Conservation (phyloP, 2,797 vertebrate genomes). For the Harpagifer antarcticus region DNA sequence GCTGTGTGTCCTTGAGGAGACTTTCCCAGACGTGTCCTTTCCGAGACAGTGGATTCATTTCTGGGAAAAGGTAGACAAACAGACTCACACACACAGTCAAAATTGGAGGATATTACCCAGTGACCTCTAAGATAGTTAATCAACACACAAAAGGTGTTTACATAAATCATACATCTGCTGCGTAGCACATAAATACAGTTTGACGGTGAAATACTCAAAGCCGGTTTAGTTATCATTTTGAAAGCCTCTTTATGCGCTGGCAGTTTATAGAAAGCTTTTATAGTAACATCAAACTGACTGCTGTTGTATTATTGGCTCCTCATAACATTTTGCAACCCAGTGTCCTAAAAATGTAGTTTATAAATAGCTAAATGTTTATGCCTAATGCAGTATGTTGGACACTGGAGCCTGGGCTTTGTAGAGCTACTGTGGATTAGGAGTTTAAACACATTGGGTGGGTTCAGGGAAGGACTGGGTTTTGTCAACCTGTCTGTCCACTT, state of each 20-base stretch:
- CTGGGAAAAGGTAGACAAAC: conserved; percentile 45
- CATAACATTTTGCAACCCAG: neutral
- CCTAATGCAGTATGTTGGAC: conserved; percentile 1
- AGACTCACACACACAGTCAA: conserved; percentile 26
- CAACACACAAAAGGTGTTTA: conserved; percentile 58
- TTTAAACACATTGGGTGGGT: neutral
- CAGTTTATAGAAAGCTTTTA: conserved; percentile 26
- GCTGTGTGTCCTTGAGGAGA: conserved; percentile 57
- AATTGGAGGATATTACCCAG: conserved; percentile 44
- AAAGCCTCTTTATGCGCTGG: conserved; percentile 10
- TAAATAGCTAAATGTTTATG: conserved; percentile 6
- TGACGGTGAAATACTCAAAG: conserved; percentile 16
- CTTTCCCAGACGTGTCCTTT: conserved; percentile 51
- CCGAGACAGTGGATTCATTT: conserved; percentile 51
- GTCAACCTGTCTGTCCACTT: neutral
- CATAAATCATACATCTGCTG: conserved; percentile 48
- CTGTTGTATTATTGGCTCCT: conserved; percentile 17
- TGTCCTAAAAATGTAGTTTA: neutral
- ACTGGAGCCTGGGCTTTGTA: too few relatives aligned
- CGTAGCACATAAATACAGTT: conserved; percentile 17
- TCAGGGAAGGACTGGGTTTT: neutral
- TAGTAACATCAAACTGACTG: conserved; percentile 18
- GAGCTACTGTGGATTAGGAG: too few relatives aligned
- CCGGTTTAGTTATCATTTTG: neutral
- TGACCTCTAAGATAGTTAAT: conserved; percentile 59